A percentile compares a stretch with the other conserved stretches of the same genome.
Evolutionary conservation across 1,140 invertebrate genomes (phyloP).

Genomic region (Drosophila neocordata): DNA sequence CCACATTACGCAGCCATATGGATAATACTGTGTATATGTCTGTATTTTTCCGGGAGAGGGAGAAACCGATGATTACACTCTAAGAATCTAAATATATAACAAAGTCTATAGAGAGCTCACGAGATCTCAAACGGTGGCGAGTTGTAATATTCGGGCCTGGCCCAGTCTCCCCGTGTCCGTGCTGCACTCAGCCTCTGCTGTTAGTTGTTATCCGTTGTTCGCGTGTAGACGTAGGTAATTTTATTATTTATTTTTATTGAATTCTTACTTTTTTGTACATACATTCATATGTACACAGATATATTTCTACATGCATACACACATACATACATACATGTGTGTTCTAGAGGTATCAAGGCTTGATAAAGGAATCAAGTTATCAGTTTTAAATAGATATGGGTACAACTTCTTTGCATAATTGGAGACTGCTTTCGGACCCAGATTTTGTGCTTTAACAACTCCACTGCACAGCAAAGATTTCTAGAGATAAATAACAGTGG

Average conservation of each 20-base stretch:
- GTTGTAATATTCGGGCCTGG: constrained; percentile 69
- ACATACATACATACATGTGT: background rate
- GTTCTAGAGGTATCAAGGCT: no score
- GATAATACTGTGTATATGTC: background rate
- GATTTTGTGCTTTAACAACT: no score
- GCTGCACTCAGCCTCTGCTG: constrained; percentile 61
- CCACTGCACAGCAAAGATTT: no score
- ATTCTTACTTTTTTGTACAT: constrained; percentile 6
- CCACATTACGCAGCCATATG: background rate
- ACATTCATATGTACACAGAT: no score
- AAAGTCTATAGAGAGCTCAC: constrained; percentile 50
- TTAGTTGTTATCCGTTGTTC: constrained; percentile 68
- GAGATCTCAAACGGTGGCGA: constrained; percentile 39
- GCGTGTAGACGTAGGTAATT: constrained; percentile 69
- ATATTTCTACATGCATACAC: constrained; percentile 7
- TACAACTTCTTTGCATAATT: no score
- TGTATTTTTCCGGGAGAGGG: constrained; percentile 36
- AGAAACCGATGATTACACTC: constrained; percentile 11
- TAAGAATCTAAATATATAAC: constrained; percentile 68
- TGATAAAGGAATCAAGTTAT: no score
- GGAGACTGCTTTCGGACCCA: no score
- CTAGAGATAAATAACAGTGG: background rate
- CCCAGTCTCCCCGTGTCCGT: constrained; percentile 75
- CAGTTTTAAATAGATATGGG: no score
- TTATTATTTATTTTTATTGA: constrained; percentile 40